phyloP scores from a whole-genome alignment of 2,797 vertebrate species.

The Pangasius djambal region DNA sequence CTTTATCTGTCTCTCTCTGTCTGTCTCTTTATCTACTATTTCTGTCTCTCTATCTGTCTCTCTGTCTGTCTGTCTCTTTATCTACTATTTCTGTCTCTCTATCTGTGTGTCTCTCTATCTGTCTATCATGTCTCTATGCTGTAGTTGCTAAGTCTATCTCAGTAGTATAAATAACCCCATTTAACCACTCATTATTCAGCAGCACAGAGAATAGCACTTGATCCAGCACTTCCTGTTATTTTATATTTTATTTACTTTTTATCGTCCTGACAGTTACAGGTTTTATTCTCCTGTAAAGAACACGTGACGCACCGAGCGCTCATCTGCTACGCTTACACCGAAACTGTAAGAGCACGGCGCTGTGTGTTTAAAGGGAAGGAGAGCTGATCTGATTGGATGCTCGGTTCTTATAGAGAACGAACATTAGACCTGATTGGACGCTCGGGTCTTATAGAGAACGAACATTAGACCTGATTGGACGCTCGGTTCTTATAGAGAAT shows the following conservation, averaged over 20 bases:
- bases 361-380: not conserved
- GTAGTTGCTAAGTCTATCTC: not conserved
- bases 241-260: not conserved
- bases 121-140: slow-evolving; percentile 45
- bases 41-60: slow-evolving; percentile 50
- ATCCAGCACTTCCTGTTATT: not conserved
- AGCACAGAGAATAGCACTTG: not conserved
- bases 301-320: not conserved
- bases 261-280: not conserved
- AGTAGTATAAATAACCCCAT: not conserved
- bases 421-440: too few relatives aligned
- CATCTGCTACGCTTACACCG: not conserved
- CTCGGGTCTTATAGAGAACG: too few relatives aligned
- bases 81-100: not conserved
- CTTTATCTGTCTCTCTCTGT: not conserved
- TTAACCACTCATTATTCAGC: not conserved
- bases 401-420: not conserved
- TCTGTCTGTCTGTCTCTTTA: slow-evolving; percentile 46
- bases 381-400: not conserved
- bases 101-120: not conserved
- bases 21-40: slow-evolving; percentile 15
- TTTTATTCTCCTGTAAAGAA: too few relatives aligned
- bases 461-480: too few relatives aligned
- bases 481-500: too few relatives aligned
- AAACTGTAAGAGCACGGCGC: not conserved